Evolutionary conservation across 2,113 vertebrate genomes (phyloP), one percentile per base, ranked within the genome.

Genomic region (Bubalus kerabau): DNA sequence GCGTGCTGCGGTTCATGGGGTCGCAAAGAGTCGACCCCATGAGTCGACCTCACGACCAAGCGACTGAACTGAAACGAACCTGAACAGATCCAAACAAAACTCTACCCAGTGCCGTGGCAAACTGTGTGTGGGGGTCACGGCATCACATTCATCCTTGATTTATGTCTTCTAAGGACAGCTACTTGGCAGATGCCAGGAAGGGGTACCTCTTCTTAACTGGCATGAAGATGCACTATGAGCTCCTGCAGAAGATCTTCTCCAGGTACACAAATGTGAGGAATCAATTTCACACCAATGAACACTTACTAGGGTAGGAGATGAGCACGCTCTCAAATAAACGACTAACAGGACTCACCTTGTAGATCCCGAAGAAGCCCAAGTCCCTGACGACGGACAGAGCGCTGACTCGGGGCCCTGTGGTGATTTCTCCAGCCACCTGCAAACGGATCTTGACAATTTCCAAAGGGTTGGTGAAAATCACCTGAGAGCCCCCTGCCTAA

Each of bases 401-500:
- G 50, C 99, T 99, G 98, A 99, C 99, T 60, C 99, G 98, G 64
- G 99, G 99, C 43, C 99, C 99, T 0, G 99, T 99, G 93, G 99
- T 99, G 98, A 99, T 99, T 98, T 99, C 99, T 98, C 99, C 99
- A 76, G 99, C 99, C 97, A 99, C 99, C 94, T 99, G 99, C 97
- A 99, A 98, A 84, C 99, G 99, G 98, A 99, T 99, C 98, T 99
- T 99, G 96, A 99, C 99, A 19, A 99, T 99, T 98, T 99, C 99
- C 98, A 99, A 98, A 43, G 99, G 99, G 98, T 99, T 99, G 96
- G 99, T 99, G 98, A 99, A 99, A 96, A 99, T 99, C 84, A 99
- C 99, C 98, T 99, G 99, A 97, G 99, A 99, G 76, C 99, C 99
- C 98, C 99, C 99, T 76, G 99, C 99, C 99, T 99, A 98, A 67